These are phyloP conservation scores for Ptiloglossa arizonensis DNA, from an alignment of 1,140 invertebrate genomes.

Conservation along the genomic window DNA sequence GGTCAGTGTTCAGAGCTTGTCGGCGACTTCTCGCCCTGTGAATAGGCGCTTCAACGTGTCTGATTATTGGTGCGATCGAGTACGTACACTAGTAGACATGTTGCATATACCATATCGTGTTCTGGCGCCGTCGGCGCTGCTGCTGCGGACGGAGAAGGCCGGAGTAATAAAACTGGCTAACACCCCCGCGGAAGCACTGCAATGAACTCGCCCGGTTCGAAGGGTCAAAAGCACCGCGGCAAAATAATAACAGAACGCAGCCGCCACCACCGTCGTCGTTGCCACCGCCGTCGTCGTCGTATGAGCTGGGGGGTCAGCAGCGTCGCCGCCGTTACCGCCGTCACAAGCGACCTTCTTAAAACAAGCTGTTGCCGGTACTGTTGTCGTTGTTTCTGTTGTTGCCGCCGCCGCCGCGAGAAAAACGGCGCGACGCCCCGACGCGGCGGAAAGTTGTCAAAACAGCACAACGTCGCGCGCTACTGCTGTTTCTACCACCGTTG, in stretches of 20 bases:
- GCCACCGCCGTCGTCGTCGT: constrained; percentile 42
- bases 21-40: constrained; percentile 38
- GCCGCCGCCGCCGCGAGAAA: constrained; percentile 53
- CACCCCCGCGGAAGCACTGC: constrained; percentile 67
- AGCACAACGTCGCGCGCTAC: constrained; percentile 30
- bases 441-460: constrained; percentile 50
- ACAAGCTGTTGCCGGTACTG: constrained; percentile 23
- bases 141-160: constrained; percentile 55
- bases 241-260: constrained; percentile 76
- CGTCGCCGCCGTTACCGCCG: constrained; percentile 29
- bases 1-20: constrained; percentile 16
- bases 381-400: constrained; percentile 36
- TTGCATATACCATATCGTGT: constrained; percentile 39
- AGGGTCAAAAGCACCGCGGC: constrained; percentile 79
- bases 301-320: constrained; percentile 33
- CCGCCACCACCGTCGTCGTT: constrained; percentile 46
- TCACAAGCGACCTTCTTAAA: constrained; percentile 41
- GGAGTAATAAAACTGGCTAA: constrained; percentile 59
- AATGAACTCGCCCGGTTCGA: constrained; percentile 77
- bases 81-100: constrained; percentile 43
- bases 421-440: constrained; percentile 55
- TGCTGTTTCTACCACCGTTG: not conserved
- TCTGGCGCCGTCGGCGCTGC: constrained; percentile 56
- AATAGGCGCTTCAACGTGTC: constrained; percentile 47
- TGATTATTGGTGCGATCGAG: constrained; percentile 53